phyloP scores from a whole-genome alignment of 2,797 vertebrate genomes.

The Acrossocheilus wenchowensis region DNA sequence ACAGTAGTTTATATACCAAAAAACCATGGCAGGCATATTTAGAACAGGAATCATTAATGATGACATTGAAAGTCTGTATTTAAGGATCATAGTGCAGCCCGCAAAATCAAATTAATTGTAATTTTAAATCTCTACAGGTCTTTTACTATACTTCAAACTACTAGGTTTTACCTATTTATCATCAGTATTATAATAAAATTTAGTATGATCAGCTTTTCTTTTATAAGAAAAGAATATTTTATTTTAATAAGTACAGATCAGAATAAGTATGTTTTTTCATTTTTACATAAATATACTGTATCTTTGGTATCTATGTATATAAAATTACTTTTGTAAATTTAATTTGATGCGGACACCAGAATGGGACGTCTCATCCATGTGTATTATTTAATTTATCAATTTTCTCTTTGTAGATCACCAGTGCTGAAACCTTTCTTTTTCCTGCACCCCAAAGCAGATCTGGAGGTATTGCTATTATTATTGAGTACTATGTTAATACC shows the following conservation, averaged over 20 bases:
- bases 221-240: background rate
- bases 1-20: background rate
- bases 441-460: constrained; percentile 79
- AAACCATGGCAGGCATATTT: background rate
- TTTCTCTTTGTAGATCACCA: constrained; percentile 76
- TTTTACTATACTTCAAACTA: no score
- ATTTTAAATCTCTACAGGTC: background rate
- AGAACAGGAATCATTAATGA: background rate
- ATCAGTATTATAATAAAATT: no score
- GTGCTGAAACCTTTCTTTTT: constrained; percentile 90
- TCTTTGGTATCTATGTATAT: background rate
- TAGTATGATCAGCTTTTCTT: background rate
- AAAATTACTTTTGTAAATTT: background rate
- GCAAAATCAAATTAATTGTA: background rate
- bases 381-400: background rate
- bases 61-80: background rate
- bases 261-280: background rate
- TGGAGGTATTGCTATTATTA: constrained; percentile 75
- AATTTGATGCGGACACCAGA: background rate
- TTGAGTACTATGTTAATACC: background rate
- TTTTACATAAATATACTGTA: background rate
- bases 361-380: background rate
- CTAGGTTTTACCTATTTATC: no score
- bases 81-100: background rate
- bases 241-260: background rate